Base-by-base conservation (phyloP, 2,888 invertebrate genomes). In the Drosophila subquinaria region DNA sequence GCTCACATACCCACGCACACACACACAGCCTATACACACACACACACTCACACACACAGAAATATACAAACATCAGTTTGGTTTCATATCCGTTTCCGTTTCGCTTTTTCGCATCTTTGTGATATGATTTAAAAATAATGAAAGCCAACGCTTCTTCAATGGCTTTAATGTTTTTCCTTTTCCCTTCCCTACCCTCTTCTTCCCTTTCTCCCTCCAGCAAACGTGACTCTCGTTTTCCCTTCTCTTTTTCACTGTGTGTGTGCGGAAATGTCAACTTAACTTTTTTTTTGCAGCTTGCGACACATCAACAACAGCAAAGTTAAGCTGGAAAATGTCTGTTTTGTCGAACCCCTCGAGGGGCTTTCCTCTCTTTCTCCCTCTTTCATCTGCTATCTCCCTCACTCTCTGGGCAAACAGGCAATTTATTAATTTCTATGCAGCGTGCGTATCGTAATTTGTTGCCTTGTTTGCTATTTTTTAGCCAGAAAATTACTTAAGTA, bases 101-200 rank as follows among this genome's bases (percentile, higher is more conserved):
- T 73, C 53, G 42, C 60, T 36, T 69, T 59, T 47, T 42, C 38
- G 45, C 56, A 35, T 4, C 70, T 69, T 75, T 75, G 57, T 89
- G 84, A 86, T 89, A 89, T 86, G 86, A 86, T 86, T 86, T 89
- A 84, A 86, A 86, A 89, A 89, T 89, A 89, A 86, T 89, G 89
- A 86, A 89, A 77, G 69, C 67, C 53, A 77, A 76, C 80, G 67
- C 79, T 78, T 78, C 62, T 52, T 50, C 79, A 76, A 78, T 74
- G 66, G 75, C 76, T 73, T 69, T 72, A 79, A 80, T 80, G 69
- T 76, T 35, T 43, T 33, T 36, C 52, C 35, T 4, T 9, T 45
- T 17, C 17, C 20, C 15, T 3, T 5, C 9, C 23, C 11, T 0
- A 13, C 23, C 10, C 27, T 4, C 13, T 1, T 6, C n/a, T 2